Percentiles rank a stretch among this genome's conserved stretches.
Conservation (phyloP, 2,888 invertebrate genomes). For the Thereva unica region DNA sequence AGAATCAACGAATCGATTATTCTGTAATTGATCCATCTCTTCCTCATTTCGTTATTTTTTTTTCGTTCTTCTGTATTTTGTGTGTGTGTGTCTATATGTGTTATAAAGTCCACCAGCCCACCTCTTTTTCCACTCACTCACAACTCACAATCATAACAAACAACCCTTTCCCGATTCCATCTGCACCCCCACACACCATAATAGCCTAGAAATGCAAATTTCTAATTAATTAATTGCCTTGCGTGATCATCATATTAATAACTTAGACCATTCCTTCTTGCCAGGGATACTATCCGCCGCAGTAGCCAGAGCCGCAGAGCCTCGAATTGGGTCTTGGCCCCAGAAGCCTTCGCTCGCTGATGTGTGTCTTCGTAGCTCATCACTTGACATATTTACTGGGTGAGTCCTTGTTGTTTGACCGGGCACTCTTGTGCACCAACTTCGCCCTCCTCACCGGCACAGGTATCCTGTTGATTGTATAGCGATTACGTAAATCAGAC, state of each 20-base stretch:
- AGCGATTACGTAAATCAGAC: constrained; percentile 33
- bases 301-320: background rate
- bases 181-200: no score
- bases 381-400: constrained; percentile 19
- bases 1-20: constrained; percentile 1
- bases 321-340: background rate
- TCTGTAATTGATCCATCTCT: constrained; percentile 20
- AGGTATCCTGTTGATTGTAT: constrained; percentile 33
- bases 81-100: background rate
- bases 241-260: constrained; percentile 38
- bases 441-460: no score
- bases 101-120: no score
- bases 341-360: no score
- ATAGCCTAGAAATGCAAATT: constrained; percentile 29
- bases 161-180: no score
- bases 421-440: background rate
- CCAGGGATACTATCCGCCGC: background rate
- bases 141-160: no score
- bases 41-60: background rate
- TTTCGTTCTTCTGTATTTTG: background rate
- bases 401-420: constrained; percentile 25
- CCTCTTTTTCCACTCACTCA: no score
- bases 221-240: constrained; percentile 41
- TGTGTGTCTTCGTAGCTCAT: background rate
- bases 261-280: constrained; percentile 1